These are phyloP conservation scores for Dolichomitus sp. DNA, from an alignment of 2,888 invertebrate genomes.

Conservation along the genomic window DNA sequence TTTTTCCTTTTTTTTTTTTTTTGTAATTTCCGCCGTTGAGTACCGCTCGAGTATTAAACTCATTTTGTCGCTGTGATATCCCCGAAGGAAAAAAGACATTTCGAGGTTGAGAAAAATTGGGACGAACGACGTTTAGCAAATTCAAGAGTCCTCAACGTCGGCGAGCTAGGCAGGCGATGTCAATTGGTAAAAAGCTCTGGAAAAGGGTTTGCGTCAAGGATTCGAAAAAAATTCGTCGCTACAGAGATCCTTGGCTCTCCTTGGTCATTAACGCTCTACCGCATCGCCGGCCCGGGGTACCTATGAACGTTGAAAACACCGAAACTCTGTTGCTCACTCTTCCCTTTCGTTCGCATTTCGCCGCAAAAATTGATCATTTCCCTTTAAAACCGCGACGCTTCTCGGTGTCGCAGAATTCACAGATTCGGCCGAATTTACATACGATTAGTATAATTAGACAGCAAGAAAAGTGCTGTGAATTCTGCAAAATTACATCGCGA, in stretches of 20 bases:
- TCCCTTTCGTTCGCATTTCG: neutral
- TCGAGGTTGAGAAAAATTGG: conserved; percentile 55
- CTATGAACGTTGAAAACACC: conserved; percentile 78
- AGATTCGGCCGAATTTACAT: neutral
- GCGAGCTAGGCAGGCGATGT: conserved; percentile 83
- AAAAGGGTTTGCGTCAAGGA: conserved; percentile 62
- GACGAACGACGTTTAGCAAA: conserved; percentile 57
- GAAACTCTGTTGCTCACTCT: conserved; percentile 63
- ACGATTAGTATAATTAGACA: neutral
- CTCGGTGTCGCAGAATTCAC: neutral
- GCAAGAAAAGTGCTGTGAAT: neutral
- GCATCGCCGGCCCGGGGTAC: conserved; percentile 84
- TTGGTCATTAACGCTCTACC: conserved; percentile 69
- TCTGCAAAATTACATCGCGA: neutral
- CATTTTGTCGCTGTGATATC: conserved; percentile 26
- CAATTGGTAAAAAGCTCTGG: conserved; percentile 62
- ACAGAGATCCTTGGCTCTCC: conserved; percentile 65
- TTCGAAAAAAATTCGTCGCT: conserved; percentile 39
- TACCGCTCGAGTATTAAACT: conserved; percentile 37
- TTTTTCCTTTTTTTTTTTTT: conserved; percentile 12
- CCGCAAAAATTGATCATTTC: neutral
- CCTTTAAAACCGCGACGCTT: neutral
- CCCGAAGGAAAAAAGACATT: conserved; percentile 3
- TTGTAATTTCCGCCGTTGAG: conserved; percentile 24
- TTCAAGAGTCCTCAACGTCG: conserved; percentile 77